These are phyloP conservation scores for Tympanuchus pallidicinctus DNA, from an alignment of 2,113 vertebrate species.

Conservation along the genomic window DNA sequence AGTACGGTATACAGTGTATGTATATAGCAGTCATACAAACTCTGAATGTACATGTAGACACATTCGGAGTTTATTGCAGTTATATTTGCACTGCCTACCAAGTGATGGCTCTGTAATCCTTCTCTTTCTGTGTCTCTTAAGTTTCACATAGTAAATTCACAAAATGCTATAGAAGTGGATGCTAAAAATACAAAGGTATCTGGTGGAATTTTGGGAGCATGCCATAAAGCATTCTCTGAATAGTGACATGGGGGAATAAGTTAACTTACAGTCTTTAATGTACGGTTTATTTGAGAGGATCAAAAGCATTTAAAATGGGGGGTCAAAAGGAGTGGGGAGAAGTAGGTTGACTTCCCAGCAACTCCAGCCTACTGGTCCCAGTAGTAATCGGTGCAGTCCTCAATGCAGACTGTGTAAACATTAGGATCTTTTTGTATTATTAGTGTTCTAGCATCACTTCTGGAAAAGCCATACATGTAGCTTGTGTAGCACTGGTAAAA, in stretches of 20 bases:
- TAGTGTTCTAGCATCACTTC: neutral
- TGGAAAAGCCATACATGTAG: neutral
- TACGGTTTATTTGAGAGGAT: constrained; percentile 44
- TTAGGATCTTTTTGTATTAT: neutral
- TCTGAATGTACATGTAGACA: neutral
- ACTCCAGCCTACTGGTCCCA: constrained; percentile 22
- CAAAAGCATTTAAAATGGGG: constrained; percentile 23
- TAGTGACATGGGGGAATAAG: constrained; percentile 22
- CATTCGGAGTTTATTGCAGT: neutral
- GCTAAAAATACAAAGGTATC: constrained; percentile 7
- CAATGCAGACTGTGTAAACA: constrained; percentile 34
- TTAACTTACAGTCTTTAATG: constrained; percentile 48
- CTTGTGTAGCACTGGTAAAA: constrained; percentile 5
- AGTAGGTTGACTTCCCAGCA: constrained; percentile 18
- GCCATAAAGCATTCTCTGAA: neutral
- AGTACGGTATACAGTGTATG: neutral
- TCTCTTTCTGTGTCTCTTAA: neutral
- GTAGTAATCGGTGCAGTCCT: constrained; percentile 28
- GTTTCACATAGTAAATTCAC: constrained; percentile 22
- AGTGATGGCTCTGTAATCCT: neutral
- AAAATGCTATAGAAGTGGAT: constrained; percentile 7
- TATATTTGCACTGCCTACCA: constrained; percentile 5
- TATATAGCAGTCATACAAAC: neutral
- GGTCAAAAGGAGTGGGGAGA: neutral
- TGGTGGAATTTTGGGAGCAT: neutral